Conservation (phyloP, 2,113 vertebrate genomes). For the Poeciliopsis retropinna region DNA sequence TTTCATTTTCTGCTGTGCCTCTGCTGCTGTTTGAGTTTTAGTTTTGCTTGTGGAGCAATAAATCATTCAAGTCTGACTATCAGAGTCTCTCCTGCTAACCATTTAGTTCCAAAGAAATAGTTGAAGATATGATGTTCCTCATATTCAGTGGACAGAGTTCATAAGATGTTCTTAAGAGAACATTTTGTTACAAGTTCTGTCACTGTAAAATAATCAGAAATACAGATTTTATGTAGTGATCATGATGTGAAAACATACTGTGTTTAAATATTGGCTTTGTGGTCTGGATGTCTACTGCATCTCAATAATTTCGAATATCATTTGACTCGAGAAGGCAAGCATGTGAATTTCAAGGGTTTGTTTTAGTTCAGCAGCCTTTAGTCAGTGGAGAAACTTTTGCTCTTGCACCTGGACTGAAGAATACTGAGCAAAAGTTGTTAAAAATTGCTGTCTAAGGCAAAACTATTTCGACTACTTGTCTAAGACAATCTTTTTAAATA, state of each 20-base stretch:
- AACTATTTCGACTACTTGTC: too few relatives aligned
- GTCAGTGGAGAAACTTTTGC: neutral
- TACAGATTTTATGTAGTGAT: neutral
- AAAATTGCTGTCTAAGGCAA: too few relatives aligned
- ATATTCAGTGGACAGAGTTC: neutral
- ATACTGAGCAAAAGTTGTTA: neutral
- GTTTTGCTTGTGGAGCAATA: conserved; percentile 1
- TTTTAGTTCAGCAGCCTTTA: neutral
- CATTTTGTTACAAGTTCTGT: neutral
- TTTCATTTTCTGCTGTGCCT: conserved; percentile 28
- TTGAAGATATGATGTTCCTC: neutral
- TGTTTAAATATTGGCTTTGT: neutral
- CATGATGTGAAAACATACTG: neutral
- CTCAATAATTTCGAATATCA: neutral
- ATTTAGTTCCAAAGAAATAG: neutral
- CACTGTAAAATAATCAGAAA: neutral
- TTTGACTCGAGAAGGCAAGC: too few relatives aligned
- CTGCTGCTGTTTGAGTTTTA: neutral
- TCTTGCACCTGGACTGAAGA: neutral
- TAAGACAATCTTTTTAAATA: too few relatives aligned
- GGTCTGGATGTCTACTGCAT: neutral
- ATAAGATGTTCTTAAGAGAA: neutral
- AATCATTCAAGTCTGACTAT: neutral
- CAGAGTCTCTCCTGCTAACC: neutral
- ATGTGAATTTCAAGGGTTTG: too few relatives aligned